These are phyloP conservation scores for Dynastes grantii DNA, from an alignment of 2,888 invertebrate genomes.

Conservation along the genomic window DNA sequence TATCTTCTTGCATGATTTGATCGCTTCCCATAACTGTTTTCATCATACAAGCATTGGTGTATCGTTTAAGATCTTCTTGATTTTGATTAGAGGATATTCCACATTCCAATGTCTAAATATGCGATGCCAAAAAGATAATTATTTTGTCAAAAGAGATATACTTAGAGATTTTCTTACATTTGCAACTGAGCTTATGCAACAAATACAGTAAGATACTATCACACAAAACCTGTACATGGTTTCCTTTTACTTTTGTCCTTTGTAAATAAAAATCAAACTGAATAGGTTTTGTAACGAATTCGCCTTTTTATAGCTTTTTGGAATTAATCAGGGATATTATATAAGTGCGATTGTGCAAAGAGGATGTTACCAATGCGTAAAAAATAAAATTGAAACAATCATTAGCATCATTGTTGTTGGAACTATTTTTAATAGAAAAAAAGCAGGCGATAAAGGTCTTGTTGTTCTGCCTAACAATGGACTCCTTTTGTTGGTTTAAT, in stretches of 20 bases:
- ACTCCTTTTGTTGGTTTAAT: slow-evolving; percentile 20
- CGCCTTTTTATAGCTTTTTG: too few relatives aligned
- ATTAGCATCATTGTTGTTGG: background rate
- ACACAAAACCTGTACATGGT: too few relatives aligned
- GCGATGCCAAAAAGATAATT: too few relatives aligned
- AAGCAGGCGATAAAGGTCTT: background rate
- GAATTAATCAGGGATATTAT: background rate
- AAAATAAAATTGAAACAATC: slow-evolving; percentile 18
- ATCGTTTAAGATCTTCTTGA: slow-evolving; percentile 37
- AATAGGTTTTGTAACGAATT: too few relatives aligned
- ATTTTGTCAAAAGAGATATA: background rate
- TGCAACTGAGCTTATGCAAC: too few relatives aligned
- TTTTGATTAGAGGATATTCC: slow-evolving; percentile 57
- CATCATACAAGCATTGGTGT: slow-evolving; percentile 32
- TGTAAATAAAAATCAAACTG: too few relatives aligned
- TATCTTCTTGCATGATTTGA: background rate
- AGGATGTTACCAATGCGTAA: background rate
- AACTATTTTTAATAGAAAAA: background rate
- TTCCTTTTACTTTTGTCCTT: too few relatives aligned
- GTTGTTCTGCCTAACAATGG: background rate
- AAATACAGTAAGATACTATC: too few relatives aligned
- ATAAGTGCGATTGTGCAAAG: background rate
- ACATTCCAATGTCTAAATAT: slow-evolving; percentile 65
- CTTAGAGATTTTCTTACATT: background rate
- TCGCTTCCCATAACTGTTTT: background rate